These are phyloP conservation scores for Cnemophilus loriae DNA, from an alignment of 2,113 vertebrate genomes.

Conservation along the genomic window DNA sequence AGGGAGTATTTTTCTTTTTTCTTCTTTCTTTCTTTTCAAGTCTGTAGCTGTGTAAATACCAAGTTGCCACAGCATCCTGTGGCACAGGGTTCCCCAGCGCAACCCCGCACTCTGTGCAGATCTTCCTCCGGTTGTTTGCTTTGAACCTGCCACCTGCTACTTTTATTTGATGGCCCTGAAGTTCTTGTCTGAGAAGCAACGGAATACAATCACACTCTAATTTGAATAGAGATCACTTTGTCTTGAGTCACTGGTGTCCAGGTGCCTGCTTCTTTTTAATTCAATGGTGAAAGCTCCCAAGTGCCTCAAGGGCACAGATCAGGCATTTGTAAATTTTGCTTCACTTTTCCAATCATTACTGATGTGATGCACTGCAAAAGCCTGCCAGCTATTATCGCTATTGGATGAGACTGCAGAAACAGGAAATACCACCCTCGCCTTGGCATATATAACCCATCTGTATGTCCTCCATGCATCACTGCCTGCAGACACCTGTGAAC, in stretches of 20 bases:
- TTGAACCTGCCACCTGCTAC: conserved; percentile 31
- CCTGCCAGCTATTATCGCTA: not conserved
- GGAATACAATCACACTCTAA: not conserved
- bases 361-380: not conserved
- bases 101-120: not conserved
- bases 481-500: not conserved
- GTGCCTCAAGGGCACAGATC: not conserved
- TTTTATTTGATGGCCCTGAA: conserved; percentile 15
- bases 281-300: not conserved
- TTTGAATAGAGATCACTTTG: not conserved
- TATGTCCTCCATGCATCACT: not conserved
- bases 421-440: not conserved
- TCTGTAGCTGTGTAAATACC: not conserved
- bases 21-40: not conserved
- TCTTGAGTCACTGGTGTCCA: not conserved
- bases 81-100: not conserved
- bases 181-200: not conserved
- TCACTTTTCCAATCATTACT: not conserved
- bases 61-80: not conserved
- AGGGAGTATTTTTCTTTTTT: not conserved
- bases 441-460: not conserved
- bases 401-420: not conserved
- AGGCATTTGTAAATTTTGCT: not conserved
- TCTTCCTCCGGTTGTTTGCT: not conserved
- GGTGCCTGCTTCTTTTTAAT: not conserved